These are phyloP conservation scores for Podarcis muralis DNA, from an alignment of 2,113 vertebrate genomes.

Conservation along the genomic window DNA sequence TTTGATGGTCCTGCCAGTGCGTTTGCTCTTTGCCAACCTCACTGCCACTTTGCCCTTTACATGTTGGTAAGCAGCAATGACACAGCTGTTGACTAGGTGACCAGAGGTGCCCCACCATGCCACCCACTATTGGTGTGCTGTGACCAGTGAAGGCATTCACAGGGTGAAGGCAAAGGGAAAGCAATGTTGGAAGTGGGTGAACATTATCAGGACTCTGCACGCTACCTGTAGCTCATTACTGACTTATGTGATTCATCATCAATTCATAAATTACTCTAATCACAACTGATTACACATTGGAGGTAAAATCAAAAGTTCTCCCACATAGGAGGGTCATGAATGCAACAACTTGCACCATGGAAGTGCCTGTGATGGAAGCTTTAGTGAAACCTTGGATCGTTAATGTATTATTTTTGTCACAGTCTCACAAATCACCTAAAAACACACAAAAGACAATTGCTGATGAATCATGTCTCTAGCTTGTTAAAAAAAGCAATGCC, in stretches of 20 bases:
- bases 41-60: too few species aligned
- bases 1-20: too few species aligned
- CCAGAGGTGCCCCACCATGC: too few species aligned
- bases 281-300: background rate
- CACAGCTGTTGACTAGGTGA: too few species aligned
- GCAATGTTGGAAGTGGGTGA: background rate
- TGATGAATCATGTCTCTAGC: background rate
- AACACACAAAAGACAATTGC: background rate
- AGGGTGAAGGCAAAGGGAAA: background rate
- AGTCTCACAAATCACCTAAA: background rate
- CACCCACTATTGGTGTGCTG: too few species aligned
- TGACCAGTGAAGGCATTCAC: background rate
- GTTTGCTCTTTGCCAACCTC: too few species aligned
- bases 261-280: background rate
- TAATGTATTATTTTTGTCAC: background rate
- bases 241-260: background rate
- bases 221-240: background rate
- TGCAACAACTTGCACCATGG: background rate
- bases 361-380: too few species aligned
- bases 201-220: background rate
- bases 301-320: background rate
- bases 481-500: background rate
- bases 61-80: too few species aligned
- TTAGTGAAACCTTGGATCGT: background rate
- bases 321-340: background rate